phyloP scores from a whole-genome alignment of 2,797 vertebrate genomes.

The Tenualosa ilisha region DNA sequence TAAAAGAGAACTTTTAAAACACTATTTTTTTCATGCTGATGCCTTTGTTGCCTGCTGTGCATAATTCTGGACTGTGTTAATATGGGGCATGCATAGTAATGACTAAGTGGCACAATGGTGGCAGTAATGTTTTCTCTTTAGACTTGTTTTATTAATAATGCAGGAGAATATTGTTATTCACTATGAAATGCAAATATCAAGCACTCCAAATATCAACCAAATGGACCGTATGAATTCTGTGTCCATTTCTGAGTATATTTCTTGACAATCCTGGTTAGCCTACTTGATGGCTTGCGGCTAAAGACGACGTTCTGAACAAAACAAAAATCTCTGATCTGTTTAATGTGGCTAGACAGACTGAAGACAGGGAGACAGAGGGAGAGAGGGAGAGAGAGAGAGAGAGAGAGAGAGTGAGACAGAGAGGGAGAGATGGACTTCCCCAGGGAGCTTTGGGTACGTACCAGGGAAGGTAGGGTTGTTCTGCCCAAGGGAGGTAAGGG shows the following conservation, averaged over 20 bases:
- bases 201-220: neutral
- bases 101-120: neutral
- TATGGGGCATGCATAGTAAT: constrained; percentile 16
- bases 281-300: neutral
- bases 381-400: constrained; percentile 64
- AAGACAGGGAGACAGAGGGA: constrained; percentile 65
- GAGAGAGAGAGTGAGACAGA: constrained; percentile 52
- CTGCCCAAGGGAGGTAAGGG: constrained; percentile 98
- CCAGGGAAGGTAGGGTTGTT: constrained; percentile 98
- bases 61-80: constrained; percentile 12
- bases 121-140: constrained; percentile 16
- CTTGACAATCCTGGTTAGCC: neutral
- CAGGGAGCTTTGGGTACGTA: constrained; percentile 93
- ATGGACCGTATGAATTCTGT: constrained; percentile 10
- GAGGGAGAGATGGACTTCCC: constrained; percentile 88
- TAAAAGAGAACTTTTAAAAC: constrained; percentile 13
- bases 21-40: constrained; percentile 12
- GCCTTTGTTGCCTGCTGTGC: constrained; percentile 2
- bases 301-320: neutral
- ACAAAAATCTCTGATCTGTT: neutral
- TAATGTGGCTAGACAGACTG: constrained; percentile 61
- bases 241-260: neutral
- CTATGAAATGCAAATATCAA: constrained; percentile 20
- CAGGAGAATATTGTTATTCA: neutral
- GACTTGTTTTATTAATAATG: neutral